Percentiles rank a stretch among this genome's conserved stretches.
These are phyloP conservation scores for Reticulitermes speratus DNA, from an alignment of 1,140 invertebrate genomes.

Conservation along the genomic window DNA sequence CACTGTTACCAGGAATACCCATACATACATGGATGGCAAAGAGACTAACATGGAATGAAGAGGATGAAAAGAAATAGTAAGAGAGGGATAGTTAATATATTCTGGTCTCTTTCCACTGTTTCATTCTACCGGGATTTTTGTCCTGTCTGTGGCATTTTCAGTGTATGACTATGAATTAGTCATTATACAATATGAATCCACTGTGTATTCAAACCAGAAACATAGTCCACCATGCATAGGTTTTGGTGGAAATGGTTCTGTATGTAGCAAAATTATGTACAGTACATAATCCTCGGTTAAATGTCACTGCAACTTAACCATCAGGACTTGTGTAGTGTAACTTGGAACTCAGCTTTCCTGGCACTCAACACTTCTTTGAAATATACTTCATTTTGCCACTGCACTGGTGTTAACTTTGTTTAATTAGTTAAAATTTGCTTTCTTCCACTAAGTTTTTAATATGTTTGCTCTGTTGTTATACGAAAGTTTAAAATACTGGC, in stretches of 20 bases:
- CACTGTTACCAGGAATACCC: background rate
- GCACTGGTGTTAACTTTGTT: background rate
- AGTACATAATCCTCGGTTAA: background rate
- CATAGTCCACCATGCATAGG: background rate
- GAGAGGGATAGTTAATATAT: background rate
- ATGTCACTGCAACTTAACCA: background rate
- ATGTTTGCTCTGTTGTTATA: background rate
- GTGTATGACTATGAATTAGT: background rate
- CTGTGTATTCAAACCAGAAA: background rate
- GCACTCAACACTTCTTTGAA: background rate
- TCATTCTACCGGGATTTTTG: constrained; percentile 18
- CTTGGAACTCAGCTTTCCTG: background rate
- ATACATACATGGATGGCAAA: background rate
- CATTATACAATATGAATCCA: background rate
- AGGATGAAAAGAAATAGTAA: background rate
- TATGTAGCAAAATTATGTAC: background rate
- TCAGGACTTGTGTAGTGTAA: background rate
- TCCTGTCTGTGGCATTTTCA: background rate
- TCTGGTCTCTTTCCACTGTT: background rate
- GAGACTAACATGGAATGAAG: background rate
- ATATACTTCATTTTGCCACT: background rate
- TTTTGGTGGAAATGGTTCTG: background rate
- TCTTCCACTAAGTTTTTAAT: background rate
- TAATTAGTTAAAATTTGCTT: constrained; percentile 6
- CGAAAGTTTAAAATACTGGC: background rate